Base-by-base conservation (phyloP, 2,888 invertebrate genomes). In the Lepidochitona cinerea region DNA sequence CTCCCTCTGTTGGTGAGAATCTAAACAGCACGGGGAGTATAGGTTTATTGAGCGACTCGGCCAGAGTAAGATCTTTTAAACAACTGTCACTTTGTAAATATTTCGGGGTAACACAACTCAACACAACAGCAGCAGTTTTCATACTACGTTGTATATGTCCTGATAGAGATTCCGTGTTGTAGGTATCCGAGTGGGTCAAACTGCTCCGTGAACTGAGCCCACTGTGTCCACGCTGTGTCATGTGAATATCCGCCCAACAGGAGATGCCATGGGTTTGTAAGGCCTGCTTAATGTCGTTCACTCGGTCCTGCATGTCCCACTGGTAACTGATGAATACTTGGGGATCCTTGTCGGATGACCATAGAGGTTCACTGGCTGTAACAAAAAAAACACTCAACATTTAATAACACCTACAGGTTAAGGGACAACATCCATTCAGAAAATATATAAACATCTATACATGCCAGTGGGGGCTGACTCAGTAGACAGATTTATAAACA, bases 1-100 rank as follows among this genome's bases (percentile, higher is more conserved):
- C 87, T 59, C 85, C 87, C 73, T 89, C 89, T 67, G 87, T 80
- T 33, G 89, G 89, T 9, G 87, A 85, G 78, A 85, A 89, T 23
- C 87, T 74, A 66, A 89, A 73, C 67, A 89, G 78, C 5, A 89
- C 81, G 7, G 89, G 88, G 2, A 89, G 81, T 36, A 89, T 83
- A 1, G 88, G 87, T 70, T 88, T 88, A 74, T 86, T 84, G 59
- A 87, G 84, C 18, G 84, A 82, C 69, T 89, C 88, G 0, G 89
- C 89, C 37, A 89, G 78, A 23, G 84, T 83, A n/a, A 89, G 78
- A 72, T 89, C 89, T 70, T 88, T 88, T 68, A 84, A 82, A 78
- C 89, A 89, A 79, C 87, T 88, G 77, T 89, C 89, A 79, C 87
- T 88, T 72, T 89, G 89, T 68, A 89, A 79, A 79, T 89, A 89